Evolutionary conservation across 1,140 invertebrate genomes (phyloP), one percentile per base, ranked within the genome.

Genomic region (Ostrea denselamellosa): DNA sequence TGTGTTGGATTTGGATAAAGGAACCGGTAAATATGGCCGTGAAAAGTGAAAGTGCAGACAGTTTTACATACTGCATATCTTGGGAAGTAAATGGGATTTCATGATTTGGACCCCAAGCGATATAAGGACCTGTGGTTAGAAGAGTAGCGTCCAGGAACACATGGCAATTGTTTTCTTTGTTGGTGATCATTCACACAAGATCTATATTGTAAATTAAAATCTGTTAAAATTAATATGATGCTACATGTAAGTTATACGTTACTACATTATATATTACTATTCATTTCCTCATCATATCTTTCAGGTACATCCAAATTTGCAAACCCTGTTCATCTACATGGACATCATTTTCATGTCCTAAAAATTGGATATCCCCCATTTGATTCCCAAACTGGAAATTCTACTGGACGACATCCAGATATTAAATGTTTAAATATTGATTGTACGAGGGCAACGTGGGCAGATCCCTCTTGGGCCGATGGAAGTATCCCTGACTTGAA

Each of bases 291-390:
- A 14, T 28, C 28, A 34, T 25, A 14, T 34, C 5, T 71, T 71
- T 25, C 68, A 77, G 68, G 68, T 28, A 25, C 8, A 14, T 12
- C 14, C 5, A 85, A 85, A 51, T 22, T 83, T 34, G 77, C 56
- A 7, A 81, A 87, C 83, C 86, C 86, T 8, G 58, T 83, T 52
- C 86, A 87, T 51, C 54, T 89, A 71, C 87, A 88, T 77, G 85
- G 87, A 12, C 85, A 88, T 54, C 71, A 77, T 58, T 88, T 88
- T 25, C 87, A 88, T 25, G 85, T 88, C 17, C 44, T 88, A 2
- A 88, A 88, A 56, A 83, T 86, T 2, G 87, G 51, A 17, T 88
- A 85, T 83, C 87, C 87, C 12, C 54, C 51, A 0, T 88, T 82
- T 53, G 85, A 86, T 65, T 19, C 68, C 3, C 22, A 44, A 12